Percentiles rank a stretch among this genome's conserved stretches.
These are phyloP conservation scores for Ormyrus nitidulus DNA, from an alignment of 2,888 invertebrate genomes.

Conservation along the genomic window DNA sequence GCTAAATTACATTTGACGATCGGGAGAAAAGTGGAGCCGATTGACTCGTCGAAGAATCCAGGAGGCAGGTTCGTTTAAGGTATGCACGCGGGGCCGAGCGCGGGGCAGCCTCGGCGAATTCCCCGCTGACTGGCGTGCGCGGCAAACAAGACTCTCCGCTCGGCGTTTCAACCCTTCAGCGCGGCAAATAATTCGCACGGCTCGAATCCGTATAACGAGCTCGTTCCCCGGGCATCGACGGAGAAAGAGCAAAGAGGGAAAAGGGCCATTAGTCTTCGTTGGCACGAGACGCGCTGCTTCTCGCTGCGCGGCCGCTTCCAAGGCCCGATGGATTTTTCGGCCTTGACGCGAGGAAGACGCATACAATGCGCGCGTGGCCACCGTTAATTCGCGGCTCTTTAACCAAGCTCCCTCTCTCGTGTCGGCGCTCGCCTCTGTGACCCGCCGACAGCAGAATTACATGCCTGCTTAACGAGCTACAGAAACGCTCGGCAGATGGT, in stretches of 20 bases:
- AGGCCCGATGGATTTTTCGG: slow-evolving; percentile 48
- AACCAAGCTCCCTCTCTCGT: slow-evolving; percentile 13
- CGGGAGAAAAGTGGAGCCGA: slow-evolving; percentile 45
- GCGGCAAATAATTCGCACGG: slow-evolving; percentile 50
- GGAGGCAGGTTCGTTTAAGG: slow-evolving; percentile 23
- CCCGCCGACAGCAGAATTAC: slow-evolving; percentile 49
- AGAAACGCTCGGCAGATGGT: not conserved
- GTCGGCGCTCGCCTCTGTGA: slow-evolving; percentile 6
- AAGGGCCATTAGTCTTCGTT: slow-evolving; percentile 53
- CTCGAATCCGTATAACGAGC: slow-evolving; percentile 49
- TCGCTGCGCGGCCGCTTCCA: slow-evolving; percentile 6
- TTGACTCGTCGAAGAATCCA: slow-evolving; percentile 41
- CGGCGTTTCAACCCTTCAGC: slow-evolving; percentile 42
- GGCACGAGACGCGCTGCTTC: slow-evolving; percentile 28
- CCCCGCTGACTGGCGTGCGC: slow-evolving; percentile 6
- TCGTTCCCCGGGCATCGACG: slow-evolving; percentile 36
- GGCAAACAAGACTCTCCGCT: slow-evolving; percentile 31
- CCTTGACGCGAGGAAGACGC: slow-evolving; percentile 47
- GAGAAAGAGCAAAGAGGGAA: slow-evolving; percentile 36
- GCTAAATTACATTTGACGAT: slow-evolving; percentile 46
- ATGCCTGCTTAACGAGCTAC: slow-evolving; percentile 20
- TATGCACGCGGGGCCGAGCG: not conserved
- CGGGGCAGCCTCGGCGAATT: slow-evolving; percentile 15
- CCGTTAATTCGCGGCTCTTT: slow-evolving; percentile 46
- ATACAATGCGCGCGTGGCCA: slow-evolving; percentile 33